Base-by-base conservation (phyloP, 2,113 vertebrate genomes). In the Cairina moschata region DNA sequence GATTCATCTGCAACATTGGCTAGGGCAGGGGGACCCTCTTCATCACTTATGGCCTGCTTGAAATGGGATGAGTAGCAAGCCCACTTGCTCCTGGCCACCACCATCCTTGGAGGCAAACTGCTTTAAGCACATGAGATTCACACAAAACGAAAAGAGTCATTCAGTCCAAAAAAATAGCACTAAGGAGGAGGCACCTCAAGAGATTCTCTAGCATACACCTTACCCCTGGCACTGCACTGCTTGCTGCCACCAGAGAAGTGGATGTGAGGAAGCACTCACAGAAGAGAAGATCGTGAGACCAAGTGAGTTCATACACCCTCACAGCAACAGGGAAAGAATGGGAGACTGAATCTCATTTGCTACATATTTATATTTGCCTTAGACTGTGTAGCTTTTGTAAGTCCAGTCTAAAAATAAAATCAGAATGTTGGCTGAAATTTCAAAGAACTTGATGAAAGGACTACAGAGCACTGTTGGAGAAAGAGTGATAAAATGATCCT, bases 331-430 rank as follows among this genome's bases (percentile, higher is more conserved):
- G 18, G 40, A 86, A 76, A 28, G 56, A 80, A 84, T 1, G 1
- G 34, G 25, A 90, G 44, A 36, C 22, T 46, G 21, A 74, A 91
- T 72, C 11, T 68, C 6, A 59, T 89, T 90, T 81, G 42, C 14
- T 73, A 58, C 25, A 20, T 83, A 63, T 42, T 62, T 52, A n/a
- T 67, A 84, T 93, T 83, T 75, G 73, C 34, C 56, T 72, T 86
- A 78, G 22, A 59, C n/a, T 63, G 13, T 63, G 20, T 56, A 81
- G 73, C 9, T 94, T 88, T 92, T 77, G 5, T 81, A 59, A 59
- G n/a, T 38, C 80, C 48, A 78, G 22, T 17, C 88, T 94, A 89
- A 96, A 96, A 91, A 95, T 82, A 85, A 93, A 93, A n/a, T 44
- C 48, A 82, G 58, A 94, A 76, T 80, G 13, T 78, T 95, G 91